phyloP scores from a whole-genome alignment of 2,888 invertebrate species.

The Polydrusus tereticollis region DNA sequence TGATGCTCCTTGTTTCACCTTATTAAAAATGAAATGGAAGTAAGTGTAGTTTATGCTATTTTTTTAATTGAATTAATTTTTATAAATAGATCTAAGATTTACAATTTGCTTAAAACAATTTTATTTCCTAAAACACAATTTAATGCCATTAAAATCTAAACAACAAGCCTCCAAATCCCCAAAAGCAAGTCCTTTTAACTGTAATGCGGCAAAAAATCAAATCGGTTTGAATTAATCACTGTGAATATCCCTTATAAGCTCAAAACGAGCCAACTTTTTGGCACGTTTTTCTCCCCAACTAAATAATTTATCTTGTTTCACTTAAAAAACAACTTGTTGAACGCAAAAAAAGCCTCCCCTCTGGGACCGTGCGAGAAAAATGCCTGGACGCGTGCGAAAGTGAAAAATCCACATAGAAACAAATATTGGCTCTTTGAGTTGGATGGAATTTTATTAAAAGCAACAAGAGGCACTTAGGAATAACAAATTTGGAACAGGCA shows the following conservation, averaged over 20 bases:
- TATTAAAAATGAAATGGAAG: too few relatives aligned
- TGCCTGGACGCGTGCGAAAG: slow-evolving; percentile 34
- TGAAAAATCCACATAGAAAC: slow-evolving; percentile 20
- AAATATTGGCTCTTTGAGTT: neutral
- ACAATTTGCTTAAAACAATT: too few relatives aligned
- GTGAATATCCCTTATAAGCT: slow-evolving; percentile 49
- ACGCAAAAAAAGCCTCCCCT: slow-evolving; percentile 11
- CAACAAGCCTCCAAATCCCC: neutral
- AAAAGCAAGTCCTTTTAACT: neutral
- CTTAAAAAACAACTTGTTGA: slow-evolving; percentile 60
- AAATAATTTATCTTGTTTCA: slow-evolving; percentile 55
- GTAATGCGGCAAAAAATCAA: slow-evolving; percentile 20
- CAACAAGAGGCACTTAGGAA: too few relatives aligned
- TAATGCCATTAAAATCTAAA: neutral
- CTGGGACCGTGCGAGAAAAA: slow-evolving; percentile 41
- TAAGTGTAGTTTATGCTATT: too few relatives aligned
- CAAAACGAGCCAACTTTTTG: slow-evolving; percentile 54
- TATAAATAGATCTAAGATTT: too few relatives aligned
- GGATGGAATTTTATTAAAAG: neutral
- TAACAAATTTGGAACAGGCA: too few relatives aligned
- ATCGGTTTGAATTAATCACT: slow-evolving; percentile 49
- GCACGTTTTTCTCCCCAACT: slow-evolving; percentile 44
- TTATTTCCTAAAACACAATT: too few relatives aligned
- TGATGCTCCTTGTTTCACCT: too few relatives aligned
- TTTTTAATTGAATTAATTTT: too few relatives aligned